Evolutionary conservation across 2,888 invertebrate genomes (phyloP), one percentile per base, ranked within the genome.

Genomic region (Plemyria rubiginata): DNA sequence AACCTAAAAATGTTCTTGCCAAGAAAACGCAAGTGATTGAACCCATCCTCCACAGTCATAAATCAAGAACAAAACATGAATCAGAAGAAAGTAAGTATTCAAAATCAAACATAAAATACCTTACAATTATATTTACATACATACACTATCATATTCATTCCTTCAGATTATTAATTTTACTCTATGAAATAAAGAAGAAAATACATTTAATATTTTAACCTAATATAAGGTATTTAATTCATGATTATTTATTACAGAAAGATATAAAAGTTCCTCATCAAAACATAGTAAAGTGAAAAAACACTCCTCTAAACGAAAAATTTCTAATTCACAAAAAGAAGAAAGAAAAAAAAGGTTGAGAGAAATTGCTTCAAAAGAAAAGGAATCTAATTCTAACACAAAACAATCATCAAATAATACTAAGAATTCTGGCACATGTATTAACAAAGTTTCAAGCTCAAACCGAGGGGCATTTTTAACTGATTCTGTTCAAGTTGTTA

Each of bases 391-490:
- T 63, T 45, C 65, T 60, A 61, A 72, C 65, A 46, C 65, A 62
- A 56, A 75, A 65, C 72, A 68, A 57, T 57, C 60, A 56, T 58
- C 68, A 65, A 76, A 76, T 36, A 79, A 74, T 62, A 51, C 72
- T 5, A 81, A 62, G 63, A 85, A 85, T 77, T 56, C 70, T 60
- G 70, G 78, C 48, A 70, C 74, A 50, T 83, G 80, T 77, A 88
- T 92, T 0, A 55, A 32, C 15, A 95, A 94, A 80, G 70, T 94
- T 7, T 93, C 94, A 0, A 71, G 82, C 22, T 86, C 87, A 36
- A 94, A 94, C 70, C 89, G 95, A 36, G 94, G 94, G 0, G 94
- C 94, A 43, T 94, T 94, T 74, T 82, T 95, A 50, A 87, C 86
- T 16, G 86, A 90, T 73, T 60, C 73, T 45, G 73, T 71, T 41